A percentile compares a stretch with the other conserved stretches of the same genome.
Conservation (phyloP, 2,888 invertebrate genomes). For the Pachycephus smyrnensis region DNA sequence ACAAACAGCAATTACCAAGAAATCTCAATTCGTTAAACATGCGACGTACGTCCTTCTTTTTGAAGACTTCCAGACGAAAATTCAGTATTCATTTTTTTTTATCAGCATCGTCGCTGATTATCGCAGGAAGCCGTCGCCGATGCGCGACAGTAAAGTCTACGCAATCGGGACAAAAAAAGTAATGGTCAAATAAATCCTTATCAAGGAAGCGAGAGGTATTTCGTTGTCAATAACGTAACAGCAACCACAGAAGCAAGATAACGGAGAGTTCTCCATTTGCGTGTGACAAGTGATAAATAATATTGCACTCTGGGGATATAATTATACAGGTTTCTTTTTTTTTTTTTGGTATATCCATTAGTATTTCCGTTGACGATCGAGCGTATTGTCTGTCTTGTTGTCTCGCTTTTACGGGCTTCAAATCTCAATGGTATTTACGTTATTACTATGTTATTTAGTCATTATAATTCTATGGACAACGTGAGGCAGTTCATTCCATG, state of each 20-base stretch:
- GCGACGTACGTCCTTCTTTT: not conserved
- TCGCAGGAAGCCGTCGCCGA: not conserved
- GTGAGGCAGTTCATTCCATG: conserved; percentile 54
- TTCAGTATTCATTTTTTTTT: not conserved
- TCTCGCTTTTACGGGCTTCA: conserved; percentile 33
- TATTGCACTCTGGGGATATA: not conserved
- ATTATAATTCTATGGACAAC: not conserved
- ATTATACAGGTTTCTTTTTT: not conserved
- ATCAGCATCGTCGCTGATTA: not conserved
- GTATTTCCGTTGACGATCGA: not conserved
- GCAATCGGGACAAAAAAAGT: not conserved
- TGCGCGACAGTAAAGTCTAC: not conserved
- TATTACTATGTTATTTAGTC: not conserved
- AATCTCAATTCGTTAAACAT: not conserved
- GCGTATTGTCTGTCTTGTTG: not conserved
- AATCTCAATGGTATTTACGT: conserved; percentile 31
- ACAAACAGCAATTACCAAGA: not conserved
- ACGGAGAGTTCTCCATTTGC: not conserved
- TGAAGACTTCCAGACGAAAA: not conserved
- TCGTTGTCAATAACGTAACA: not conserved
- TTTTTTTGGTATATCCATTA: not conserved
- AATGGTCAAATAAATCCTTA: not conserved
- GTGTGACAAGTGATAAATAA: not conserved
- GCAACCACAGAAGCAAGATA: not conserved
- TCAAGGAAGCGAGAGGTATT: not conserved